Evolutionary conservation across 2,113 vertebrate genomes (phyloP).

Genomic region (Xenopus laevis): DNA sequence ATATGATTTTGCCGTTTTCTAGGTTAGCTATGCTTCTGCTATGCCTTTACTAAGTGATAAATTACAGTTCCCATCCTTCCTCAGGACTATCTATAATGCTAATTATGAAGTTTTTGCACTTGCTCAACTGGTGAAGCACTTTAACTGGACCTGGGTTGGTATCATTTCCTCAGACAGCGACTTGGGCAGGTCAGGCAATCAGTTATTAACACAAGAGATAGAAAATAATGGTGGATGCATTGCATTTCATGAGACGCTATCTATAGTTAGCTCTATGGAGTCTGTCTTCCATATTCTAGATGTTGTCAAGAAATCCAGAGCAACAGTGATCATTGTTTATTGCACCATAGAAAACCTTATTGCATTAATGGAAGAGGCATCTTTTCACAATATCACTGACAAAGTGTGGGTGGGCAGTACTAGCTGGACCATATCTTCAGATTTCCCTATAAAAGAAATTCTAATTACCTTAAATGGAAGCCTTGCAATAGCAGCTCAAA

Average conservation of each 20-base stretch:
- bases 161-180: constrained; percentile 27
- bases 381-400: constrained; percentile 6
- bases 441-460: constrained; percentile 18
- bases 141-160: constrained; percentile 36
- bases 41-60: constrained; percentile 26
- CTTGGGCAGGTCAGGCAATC: constrained; percentile 20
- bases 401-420: constrained; percentile 24
- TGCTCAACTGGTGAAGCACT: constrained; percentile 6
- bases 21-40: constrained; percentile 30
- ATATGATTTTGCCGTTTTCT: neutral
- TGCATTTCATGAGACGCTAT: constrained; percentile 26
- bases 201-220: constrained; percentile 4
- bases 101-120: constrained; percentile 29
- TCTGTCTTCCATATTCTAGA: constrained; percentile 16
- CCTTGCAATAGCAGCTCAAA: constrained; percentile 5
- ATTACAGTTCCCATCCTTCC: constrained; percentile 33
- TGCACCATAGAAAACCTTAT: constrained; percentile 30
- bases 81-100: constrained; percentile 24
- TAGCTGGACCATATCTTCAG: constrained; percentile 20
- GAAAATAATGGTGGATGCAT: constrained; percentile 23
- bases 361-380: constrained; percentile 29
- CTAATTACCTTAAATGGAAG: constrained; percentile 28
- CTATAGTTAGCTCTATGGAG: constrained; percentile 18
- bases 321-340: constrained; percentile 29
- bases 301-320: constrained; percentile 21